phyloP scores from a whole-genome alignment of 1,140 invertebrate genomes.

The Ylistrum balloti region DNA sequence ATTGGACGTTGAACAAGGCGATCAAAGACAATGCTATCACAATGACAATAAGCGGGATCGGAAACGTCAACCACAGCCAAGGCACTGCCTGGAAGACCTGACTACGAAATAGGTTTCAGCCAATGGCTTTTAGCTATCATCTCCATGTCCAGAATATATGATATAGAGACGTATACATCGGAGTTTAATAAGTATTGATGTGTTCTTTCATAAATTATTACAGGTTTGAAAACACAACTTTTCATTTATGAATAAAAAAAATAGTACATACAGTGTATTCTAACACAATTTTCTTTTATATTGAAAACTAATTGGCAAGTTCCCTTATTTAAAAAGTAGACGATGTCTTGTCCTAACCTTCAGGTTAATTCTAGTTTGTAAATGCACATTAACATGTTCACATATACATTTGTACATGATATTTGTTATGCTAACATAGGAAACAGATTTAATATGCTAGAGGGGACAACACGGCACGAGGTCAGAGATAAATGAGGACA shows the following conservation, averaged over 20 bases:
- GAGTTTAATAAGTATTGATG: too few species aligned
- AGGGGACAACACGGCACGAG: background rate
- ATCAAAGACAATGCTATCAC: constrained; percentile 19
- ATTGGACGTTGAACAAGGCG: constrained; percentile 19
- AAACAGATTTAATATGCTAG: background rate
- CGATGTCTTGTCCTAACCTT: background rate
- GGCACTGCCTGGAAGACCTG: background rate
- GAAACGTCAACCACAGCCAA: constrained; percentile 22
- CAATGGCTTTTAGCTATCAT: constrained; percentile 32
- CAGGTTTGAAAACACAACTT: too few species aligned
- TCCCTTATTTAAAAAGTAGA: background rate
- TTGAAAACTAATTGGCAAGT: too few species aligned
- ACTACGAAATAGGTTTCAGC: constrained; percentile 17
- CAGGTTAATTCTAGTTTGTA: background rate
- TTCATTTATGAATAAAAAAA: too few species aligned
- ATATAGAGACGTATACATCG: too few species aligned
- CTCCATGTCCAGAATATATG: background rate
- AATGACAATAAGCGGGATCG: background rate
- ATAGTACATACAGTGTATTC: too few species aligned
- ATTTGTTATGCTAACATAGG: background rate
- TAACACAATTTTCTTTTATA: too few species aligned
- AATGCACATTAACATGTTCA: background rate
- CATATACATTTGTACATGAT: background rate
- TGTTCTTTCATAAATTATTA: too few species aligned
- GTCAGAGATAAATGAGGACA: constrained; percentile 26